Evolutionary conservation across 1,140 invertebrate genomes (phyloP).

Genomic region (Anthonomus grandis): DNA sequence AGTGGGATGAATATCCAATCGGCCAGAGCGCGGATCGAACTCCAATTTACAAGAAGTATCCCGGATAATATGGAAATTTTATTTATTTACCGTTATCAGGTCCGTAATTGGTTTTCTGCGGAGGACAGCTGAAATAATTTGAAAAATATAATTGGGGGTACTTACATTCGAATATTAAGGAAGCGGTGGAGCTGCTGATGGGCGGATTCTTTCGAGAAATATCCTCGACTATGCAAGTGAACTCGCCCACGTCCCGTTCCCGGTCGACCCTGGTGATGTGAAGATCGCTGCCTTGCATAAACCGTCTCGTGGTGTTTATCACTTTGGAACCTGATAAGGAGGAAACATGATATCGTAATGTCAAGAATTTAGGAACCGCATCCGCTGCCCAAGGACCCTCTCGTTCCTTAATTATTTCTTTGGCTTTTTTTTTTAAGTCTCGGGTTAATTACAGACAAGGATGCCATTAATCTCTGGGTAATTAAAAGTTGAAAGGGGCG

Average conservation of each 20-base stretch:
- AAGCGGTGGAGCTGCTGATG: constrained; percentile 54
- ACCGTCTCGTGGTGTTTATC: constrained; percentile 56
- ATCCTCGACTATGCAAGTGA: constrained; percentile 60
- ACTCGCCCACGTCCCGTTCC: constrained; percentile 55
- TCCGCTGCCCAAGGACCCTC: background rate
- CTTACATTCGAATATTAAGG: constrained; percentile 62
- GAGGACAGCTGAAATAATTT: too few relatives aligned
- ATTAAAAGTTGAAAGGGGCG: background rate
- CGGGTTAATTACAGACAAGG: constrained; percentile 5
- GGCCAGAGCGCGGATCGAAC: too few relatives aligned
- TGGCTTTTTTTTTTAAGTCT: background rate
- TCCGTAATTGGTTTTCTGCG: too few relatives aligned
- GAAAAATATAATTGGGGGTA: too few relatives aligned
- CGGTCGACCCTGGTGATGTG: constrained; percentile 56
- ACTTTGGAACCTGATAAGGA: constrained; percentile 50
- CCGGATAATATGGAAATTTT: too few relatives aligned
- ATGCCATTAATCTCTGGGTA: constrained; percentile 2
- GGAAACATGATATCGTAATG: too few relatives aligned
- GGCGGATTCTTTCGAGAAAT: constrained; percentile 52
- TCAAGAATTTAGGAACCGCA: background rate
- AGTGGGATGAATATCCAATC: too few relatives aligned
- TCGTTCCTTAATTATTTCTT: too few relatives aligned
- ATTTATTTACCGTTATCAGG: too few relatives aligned
- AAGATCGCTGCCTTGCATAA: constrained; percentile 57
- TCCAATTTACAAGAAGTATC: too few relatives aligned